Evolutionary conservation across 2,797 vertebrate genomes (phyloP), one percentile per base, ranked within the genome.

Genomic region (Sebastes itinus): DNA sequence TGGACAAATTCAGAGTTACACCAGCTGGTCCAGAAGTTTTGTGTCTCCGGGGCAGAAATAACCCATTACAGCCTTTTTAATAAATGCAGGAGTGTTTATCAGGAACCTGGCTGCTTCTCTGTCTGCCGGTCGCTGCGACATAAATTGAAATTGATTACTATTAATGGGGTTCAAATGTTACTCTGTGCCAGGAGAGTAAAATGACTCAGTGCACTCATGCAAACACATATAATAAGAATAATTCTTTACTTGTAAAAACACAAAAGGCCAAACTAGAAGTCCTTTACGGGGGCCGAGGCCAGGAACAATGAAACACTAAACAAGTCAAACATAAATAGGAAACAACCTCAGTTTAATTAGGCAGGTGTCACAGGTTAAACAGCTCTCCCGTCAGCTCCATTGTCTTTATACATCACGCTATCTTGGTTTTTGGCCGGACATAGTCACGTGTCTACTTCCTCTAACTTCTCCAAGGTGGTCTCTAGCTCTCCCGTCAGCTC

Each of bases 61-160:
- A 75, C 4, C 18, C 33, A 67, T 74, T 66, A 22, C 59, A 66
- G 66, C 56, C 22, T 35, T 63, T 81, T 60, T 71, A 70, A 75
- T 75, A 74, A 80, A 78, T 20, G 68, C 28, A 64, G 23, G 73
- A 33, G n/a, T 68, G 20, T 46, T 62, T 30, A 27, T 67, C 32
- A 12, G 14, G 30, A 67, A 23, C 32, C 27, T 1, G 46, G 23
- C 16, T 22, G 58, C 3, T 73, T 66, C 56, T 66, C 55, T 64
- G 63, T 22, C 25, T 62, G 69, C 27, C 7, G 8, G 23, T 32
- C 6, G 4, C 1, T 7, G 30, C 10, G 49, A 46, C 30, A 2
- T 65, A 42, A 66, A 83, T 78, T 38, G 23, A 77, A 68, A 85
- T 74, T 65, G 55, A 85, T 87, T 67, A 23, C 3, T 38, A 38